Base-by-base conservation (phyloP, 2,797 vertebrate genomes). In the Sebastes dallii region DNA sequence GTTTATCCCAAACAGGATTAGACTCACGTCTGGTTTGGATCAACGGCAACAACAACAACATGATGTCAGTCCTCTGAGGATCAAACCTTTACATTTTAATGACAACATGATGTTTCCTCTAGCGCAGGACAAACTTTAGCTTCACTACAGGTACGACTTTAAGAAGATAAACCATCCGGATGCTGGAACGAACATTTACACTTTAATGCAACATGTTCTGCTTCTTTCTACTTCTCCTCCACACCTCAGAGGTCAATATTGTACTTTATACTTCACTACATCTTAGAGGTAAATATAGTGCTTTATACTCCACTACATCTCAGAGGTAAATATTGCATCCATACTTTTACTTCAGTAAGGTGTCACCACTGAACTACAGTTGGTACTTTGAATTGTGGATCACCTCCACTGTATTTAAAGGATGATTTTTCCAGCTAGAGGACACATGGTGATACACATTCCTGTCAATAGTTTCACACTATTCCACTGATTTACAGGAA, bases 1-100 rank as follows among this genome's bases (percentile, higher is more conserved):
- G 66, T 56, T 71, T n/a, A 52, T 36, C 9, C 13, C 2, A 30
- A 72, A 87, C 65, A 14, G 11, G 46, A 76, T 76, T 68, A 72
- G 0, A 73, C 39, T 1, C 11, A 22, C 20, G 61, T 64, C 73
- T 82, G 82, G 1, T 71, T 77, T 24, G n/a, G 52, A 72, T 80
- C 58, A 34, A 52, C 54, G 36, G 36, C 36, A 39, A 39, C 36
- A 50, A 69, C 67, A 27, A 52, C 60, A 36, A 62, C 32, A 46
- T 46, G 42, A 46, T 46, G 42, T 46, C 42, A 46, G 14, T 18
- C 14, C 42, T 46, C 42, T 46, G 42, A 46, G 14, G 6, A 46
- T 46, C 42, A 58, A 58, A 25, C 55, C 24, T 58, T 58, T 8
- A 16, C 24, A 58, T 58, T 25, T 58, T 8, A 56, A 56, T 56